Evolutionary conservation across 1,140 invertebrate species (phyloP).

Genomic region (Lepidotrigona ventralis): DNA sequence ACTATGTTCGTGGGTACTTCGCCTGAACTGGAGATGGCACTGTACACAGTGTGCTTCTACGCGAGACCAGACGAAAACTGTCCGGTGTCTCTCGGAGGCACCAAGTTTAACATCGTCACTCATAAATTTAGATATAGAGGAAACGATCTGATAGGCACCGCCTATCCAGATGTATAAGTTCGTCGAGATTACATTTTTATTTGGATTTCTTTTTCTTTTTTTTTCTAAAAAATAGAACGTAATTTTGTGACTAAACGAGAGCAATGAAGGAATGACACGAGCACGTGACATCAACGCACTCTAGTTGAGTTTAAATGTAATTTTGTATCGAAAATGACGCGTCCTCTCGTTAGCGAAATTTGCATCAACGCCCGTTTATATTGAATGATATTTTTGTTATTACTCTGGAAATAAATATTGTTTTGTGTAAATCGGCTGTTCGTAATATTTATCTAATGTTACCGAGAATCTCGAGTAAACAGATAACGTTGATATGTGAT

Average conservation of each 20-base stretch:
- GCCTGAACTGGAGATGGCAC: conserved; percentile 94
- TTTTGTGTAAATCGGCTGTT: not conserved
- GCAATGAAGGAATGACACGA: not conserved
- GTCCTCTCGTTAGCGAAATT: not conserved
- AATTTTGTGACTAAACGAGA: not conserved
- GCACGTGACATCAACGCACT: not conserved
- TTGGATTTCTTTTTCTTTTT: not conserved
- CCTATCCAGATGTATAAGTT: conserved; percentile 87
- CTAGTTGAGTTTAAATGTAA: not conserved
- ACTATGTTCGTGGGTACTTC: conserved; percentile 94
- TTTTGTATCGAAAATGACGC: not conserved
- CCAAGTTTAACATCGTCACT: conserved; percentile 86
- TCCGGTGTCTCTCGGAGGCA: conserved; percentile 85
- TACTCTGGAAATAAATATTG: not conserved
- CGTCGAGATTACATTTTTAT: not conserved
- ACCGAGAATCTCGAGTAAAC: conserved; percentile 22
- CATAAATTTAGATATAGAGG: conserved; percentile 87
- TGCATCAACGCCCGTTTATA: not conserved
- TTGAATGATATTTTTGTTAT: not conserved
- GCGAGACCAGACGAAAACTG: conserved; percentile 86
- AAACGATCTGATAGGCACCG: conserved; percentile 89
- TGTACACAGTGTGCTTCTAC: conserved; percentile 93
- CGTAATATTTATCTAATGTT: not conserved
- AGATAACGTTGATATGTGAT: conserved; percentile 23
- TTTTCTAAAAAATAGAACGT: not conserved